Percentiles rank a stretch among this genome's conserved stretches.
phyloP scores from a whole-genome alignment of 1,140 invertebrate genomes.

The Acyrthosiphon pisum region DNA sequence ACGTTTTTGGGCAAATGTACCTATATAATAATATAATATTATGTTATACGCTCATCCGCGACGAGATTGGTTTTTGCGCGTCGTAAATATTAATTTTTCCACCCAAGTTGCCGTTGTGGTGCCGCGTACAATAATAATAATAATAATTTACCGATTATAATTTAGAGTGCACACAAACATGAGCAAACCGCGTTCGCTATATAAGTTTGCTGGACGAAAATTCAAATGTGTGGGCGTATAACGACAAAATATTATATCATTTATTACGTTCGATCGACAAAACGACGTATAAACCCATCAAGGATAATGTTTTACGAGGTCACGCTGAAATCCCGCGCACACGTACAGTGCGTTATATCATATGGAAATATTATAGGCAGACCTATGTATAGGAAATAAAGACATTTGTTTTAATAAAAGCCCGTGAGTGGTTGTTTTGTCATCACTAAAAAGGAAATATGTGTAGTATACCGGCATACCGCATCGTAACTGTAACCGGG shows the following conservation, averaged over 20 bases:
- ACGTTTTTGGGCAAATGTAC: background rate
- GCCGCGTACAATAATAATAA: background rate
- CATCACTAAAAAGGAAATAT: too few species aligned
- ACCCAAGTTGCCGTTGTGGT: background rate
- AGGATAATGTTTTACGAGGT: background rate
- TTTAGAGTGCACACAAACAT: background rate
- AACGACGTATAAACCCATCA: background rate
- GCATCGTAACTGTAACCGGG: background rate
- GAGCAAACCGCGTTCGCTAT: background rate
- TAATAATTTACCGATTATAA: background rate
- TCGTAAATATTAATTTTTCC: constrained; percentile 14
- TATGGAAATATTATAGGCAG: background rate
- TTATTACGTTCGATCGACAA: background rate
- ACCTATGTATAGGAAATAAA: background rate
- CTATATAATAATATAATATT: background rate
- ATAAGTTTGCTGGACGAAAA: background rate
- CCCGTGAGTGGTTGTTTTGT: background rate
- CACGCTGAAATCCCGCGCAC: background rate
- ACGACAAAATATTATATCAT: background rate
- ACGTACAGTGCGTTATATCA: too few species aligned
- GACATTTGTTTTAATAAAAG: background rate
- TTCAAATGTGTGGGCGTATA: background rate
- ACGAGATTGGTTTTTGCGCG: background rate
- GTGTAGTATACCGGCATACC: too few species aligned
- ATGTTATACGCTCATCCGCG: background rate